Base-by-base conservation (phyloP, 2,113 vertebrate genomes). In the Athene noctua region DNA sequence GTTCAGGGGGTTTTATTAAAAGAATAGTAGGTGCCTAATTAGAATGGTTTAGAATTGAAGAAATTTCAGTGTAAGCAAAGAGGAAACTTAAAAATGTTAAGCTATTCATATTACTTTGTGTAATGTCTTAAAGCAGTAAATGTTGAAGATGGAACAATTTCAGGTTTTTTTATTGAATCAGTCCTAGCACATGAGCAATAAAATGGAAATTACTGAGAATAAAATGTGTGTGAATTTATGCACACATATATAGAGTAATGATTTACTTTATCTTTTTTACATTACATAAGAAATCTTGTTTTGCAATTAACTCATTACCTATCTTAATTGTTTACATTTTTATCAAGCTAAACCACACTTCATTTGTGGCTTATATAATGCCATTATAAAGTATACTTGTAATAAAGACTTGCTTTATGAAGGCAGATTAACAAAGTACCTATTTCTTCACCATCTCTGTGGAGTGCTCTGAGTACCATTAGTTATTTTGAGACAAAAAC, bases 301-400 rank as follows among this genome's bases (percentile, higher is more conserved):
- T 77, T 91, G 80, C 74, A 80, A 95, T 65, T 91, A 90, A 49
- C 22, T 80, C 19, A 85, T 89, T 71, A 59, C 40, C 62, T 73
- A 7, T 88, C 93, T 85, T 92, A 93, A 88, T 96, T 90, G 79
- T 80, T 93, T 96, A 72, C 19, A 49, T 83, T 91, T 92, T 86
- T 91, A n/a, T 52, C 63, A 88, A 70, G 18, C 18, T 78, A 80
- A 94, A 40, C 78, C 62, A 38, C 21, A 82, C 96, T 95, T 94
- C 20, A 74, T 86, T 88, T 96, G 5, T 86, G 57, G 58, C 47
- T 71, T 88, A 68, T 38, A 29, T 29, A 49, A 66, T 61, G 61
- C 30, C 15, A 63, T 51, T 90, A n/a, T 51, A 80, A 92, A 86
- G 9, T 70, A 55, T 73, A 11, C 83, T 94, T 83, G 22, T 78